These are phyloP conservation scores for Andricus grossulariae DNA, from an alignment of 1,140 invertebrate species.

Conservation along the genomic window DNA sequence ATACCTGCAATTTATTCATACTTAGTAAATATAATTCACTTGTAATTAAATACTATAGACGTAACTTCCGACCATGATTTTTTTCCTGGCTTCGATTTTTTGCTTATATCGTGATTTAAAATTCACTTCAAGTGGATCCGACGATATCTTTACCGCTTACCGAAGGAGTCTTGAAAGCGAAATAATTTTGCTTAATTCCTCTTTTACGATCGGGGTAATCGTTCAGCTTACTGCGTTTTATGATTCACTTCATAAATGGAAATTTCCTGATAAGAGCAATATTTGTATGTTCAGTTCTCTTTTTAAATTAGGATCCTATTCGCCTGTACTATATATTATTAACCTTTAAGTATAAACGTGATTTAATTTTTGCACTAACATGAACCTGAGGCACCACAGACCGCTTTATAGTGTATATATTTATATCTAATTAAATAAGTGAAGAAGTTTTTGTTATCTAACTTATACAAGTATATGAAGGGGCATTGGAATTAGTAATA, in stretches of 20 bases:
- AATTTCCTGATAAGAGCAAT: not conserved
- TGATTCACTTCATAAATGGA: not conserved
- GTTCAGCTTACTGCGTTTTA: not conserved
- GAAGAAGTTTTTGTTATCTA: too few relatives aligned
- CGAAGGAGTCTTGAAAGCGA: not conserved
- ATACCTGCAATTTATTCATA: constrained; percentile 3
- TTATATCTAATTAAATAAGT: too few relatives aligned
- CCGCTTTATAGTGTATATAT: too few relatives aligned
- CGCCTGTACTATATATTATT: too few relatives aligned
- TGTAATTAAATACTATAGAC: not conserved
- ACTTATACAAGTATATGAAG: too few relatives aligned
- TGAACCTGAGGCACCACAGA: too few relatives aligned
- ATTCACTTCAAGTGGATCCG: not conserved
- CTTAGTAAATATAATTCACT: constrained; percentile 14
- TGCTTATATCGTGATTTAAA: not conserved
- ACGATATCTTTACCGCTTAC: not conserved
- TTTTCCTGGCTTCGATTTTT: not conserved
- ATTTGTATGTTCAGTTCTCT: too few relatives aligned
- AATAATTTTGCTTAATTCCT: constrained; percentile 4
- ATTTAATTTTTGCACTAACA: too few relatives aligned
- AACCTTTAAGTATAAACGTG: too few relatives aligned
- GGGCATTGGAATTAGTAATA: too few relatives aligned
- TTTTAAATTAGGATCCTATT: too few relatives aligned
- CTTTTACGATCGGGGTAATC: not conserved
- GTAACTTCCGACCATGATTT: not conserved